Conservation (phyloP, 92 coral and sea anemone species). For the Porites lobata region DNA sequence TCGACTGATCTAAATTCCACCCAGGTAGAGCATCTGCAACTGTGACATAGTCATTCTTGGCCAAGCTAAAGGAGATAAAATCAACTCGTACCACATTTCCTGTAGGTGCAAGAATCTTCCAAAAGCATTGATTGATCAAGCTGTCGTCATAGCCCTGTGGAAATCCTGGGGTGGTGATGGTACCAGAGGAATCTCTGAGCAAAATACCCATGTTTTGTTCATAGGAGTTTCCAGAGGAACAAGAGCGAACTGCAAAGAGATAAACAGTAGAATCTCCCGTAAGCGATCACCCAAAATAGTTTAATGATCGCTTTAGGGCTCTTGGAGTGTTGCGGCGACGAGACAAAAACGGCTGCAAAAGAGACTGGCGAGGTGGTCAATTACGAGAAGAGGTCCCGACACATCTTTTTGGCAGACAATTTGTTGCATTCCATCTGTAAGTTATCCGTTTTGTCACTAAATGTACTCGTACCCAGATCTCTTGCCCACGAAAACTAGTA, state of each 20-base stretch:
- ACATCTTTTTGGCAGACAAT: too few species aligned
- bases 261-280: too few species aligned
- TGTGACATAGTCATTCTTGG: neutral
- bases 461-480: too few species aligned
- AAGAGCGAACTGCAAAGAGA: neutral
- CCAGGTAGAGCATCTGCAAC: neutral
- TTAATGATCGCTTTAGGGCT: too few species aligned
- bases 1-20: neutral
- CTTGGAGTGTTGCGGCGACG: too few species aligned
- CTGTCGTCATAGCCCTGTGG: neutral
- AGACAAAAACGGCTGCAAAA: too few species aligned
- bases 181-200: constrained; percentile 16
- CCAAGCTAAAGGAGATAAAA: constrained; percentile 12
- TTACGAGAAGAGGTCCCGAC: too few species aligned
- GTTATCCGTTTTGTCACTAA: too few species aligned
- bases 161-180: constrained; percentile 28
- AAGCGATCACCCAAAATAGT: too few species aligned
- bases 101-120: constrained; percentile 32
- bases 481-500: too few species aligned
- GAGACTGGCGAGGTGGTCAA: too few species aligned
- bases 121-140: neutral
- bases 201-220: constrained; percentile 30
- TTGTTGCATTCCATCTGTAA: too few species aligned
- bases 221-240: constrained; percentile 13
- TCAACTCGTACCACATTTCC: constrained; percentile 17